Evolutionary conservation across 2,888 invertebrate species (phyloP).

Genomic region (Digitonthophagus gazella): DNA sequence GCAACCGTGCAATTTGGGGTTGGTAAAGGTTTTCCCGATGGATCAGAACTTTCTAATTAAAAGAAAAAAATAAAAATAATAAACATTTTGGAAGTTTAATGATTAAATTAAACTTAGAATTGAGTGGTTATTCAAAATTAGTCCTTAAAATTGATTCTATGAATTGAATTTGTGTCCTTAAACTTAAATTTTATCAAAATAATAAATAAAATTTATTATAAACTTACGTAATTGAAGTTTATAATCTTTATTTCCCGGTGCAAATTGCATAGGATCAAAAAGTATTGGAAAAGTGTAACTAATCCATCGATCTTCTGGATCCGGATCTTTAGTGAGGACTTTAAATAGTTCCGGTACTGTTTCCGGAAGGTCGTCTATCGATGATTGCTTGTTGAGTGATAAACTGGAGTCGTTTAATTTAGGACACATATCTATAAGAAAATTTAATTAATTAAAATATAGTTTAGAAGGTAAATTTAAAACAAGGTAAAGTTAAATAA

Average conservation of each 20-base stretch:
- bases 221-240: conserved; percentile 68
- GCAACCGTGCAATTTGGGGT: conserved; percentile 89
- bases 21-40: conserved; percentile 46
- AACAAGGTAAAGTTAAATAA: neutral
- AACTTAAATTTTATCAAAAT: neutral
- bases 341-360: conserved; percentile 81
- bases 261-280: conserved; percentile 64
- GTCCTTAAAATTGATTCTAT: no score
- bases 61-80: conserved; percentile 4
- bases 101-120: no score
- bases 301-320: conserved; percentile 77
- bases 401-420: conserved; percentile 74
- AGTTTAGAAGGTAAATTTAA: neutral
- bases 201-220: neutral
- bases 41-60: conserved; percentile 63
- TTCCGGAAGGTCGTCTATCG: conserved; percentile 81
- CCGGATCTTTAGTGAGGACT: conserved; percentile 76
- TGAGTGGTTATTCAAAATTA: no score
- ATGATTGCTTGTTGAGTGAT: conserved; percentile 73
- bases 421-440: conserved; percentile 77
- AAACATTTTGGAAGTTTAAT: no score
- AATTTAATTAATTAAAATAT: no score
- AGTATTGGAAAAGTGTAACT: conserved; percentile 79
- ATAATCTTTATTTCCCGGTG: conserved; percentile 68
- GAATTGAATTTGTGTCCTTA: no score